Conservation (phyloP, 2,113 vertebrate species). For the Muscicapa adusta region DNA sequence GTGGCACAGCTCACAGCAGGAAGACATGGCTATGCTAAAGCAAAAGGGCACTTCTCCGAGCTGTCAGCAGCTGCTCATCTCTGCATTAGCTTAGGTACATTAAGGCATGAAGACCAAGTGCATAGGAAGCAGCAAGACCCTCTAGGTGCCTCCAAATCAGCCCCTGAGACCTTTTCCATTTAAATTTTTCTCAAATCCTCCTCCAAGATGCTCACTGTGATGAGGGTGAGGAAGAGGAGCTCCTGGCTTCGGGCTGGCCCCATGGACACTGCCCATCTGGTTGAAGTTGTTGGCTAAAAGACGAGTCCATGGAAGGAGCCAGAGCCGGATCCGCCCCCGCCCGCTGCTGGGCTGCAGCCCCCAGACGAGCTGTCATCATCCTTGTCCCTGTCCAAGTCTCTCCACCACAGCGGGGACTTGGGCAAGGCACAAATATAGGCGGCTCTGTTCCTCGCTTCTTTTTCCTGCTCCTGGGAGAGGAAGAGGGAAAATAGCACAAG, state of each 20-base stretch:
- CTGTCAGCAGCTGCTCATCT: background rate
- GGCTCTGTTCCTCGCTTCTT: slow-evolving; percentile 73
- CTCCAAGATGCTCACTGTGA: background rate
- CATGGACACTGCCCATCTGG: background rate
- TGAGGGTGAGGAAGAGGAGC: background rate
- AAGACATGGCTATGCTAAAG: background rate
- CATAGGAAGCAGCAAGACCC: slow-evolving; percentile 29
- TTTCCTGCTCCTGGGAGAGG: slow-evolving; percentile 77
- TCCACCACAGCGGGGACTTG: slow-evolving; percentile 72
- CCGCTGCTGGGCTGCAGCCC: slow-evolving; percentile 65
- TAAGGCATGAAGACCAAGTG: slow-evolving; percentile 61
- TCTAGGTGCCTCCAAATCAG: background rate
- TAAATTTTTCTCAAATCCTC: background rate
- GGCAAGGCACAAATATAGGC: slow-evolving; percentile 75
- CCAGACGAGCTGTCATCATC: slow-evolving; percentile 71
- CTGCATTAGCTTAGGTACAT: background rate
- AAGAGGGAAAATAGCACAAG: background rate
- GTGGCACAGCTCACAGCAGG: background rate
- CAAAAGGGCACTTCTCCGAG: slow-evolving; percentile 42
- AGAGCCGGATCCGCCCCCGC: slow-evolving; percentile 35
- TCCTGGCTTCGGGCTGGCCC: background rate
- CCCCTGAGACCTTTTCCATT: background rate
- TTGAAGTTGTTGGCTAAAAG: slow-evolving; percentile 51
- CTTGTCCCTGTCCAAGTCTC: slow-evolving; percentile 76
- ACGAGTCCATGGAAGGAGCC: slow-evolving; percentile 75